Conservation (phyloP, 2,888 invertebrate species). For the Phaonia tiefii region DNA sequence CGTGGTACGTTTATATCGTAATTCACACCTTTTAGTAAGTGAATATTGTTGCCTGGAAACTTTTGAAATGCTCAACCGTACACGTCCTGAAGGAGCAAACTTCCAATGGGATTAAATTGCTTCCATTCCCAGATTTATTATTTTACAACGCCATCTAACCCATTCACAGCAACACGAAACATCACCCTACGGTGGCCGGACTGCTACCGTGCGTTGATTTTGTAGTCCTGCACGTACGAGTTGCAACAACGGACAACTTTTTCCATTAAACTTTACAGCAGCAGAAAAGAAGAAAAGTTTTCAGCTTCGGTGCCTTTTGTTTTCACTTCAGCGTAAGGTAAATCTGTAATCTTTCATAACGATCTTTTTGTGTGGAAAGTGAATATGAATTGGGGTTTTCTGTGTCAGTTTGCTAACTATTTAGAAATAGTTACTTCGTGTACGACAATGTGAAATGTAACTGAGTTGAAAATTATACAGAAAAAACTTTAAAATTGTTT, state of each 20-base stretch:
- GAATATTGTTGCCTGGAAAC: not conserved
- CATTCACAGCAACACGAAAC: not conserved
- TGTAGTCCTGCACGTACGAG: constrained; percentile 49
- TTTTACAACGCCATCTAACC: not conserved
- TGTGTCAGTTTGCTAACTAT: not conserved
- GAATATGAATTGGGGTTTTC: constrained; percentile 7
- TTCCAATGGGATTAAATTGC: not conserved
- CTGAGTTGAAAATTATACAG: too few relatives aligned
- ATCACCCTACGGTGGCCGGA: not conserved
- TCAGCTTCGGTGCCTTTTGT: constrained; percentile 7
- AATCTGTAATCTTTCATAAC: constrained; percentile 27
- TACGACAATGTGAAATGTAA: constrained; percentile 7
- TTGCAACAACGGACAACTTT: constrained; percentile 45
- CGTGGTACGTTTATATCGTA: too few relatives aligned
- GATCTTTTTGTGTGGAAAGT: constrained; percentile 25
- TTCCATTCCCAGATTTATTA: not conserved
- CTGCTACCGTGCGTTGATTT: constrained; percentile 21
- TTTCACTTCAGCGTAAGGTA: constrained; percentile 14
- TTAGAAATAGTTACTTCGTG: not conserved
- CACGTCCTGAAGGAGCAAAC: not conserved
- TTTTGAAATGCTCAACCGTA: too few relatives aligned
- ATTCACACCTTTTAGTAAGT: not conserved
- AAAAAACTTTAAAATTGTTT: too few relatives aligned
- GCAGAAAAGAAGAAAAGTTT: constrained; percentile 2
- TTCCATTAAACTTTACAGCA: constrained; percentile 54